Evolutionary conservation across 1,140 invertebrate genomes (phyloP), one percentile per base, ranked within the genome.

Genomic region (Solenopsis fugax): DNA sequence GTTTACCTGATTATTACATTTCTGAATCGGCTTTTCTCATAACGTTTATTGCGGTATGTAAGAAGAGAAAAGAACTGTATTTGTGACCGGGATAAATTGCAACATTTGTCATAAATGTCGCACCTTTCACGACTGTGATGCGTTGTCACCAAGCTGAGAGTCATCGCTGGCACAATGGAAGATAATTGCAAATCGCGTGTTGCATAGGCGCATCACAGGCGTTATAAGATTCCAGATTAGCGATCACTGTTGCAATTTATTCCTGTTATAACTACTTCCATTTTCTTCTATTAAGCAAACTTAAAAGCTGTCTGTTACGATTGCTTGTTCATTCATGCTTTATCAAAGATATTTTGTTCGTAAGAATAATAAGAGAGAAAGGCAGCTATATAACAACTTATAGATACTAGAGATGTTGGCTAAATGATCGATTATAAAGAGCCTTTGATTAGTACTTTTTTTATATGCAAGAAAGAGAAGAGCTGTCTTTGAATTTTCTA

Each of bases 51-150:
- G 56, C 37, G 2, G 16, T 45, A 45, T 4, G 21, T 2, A 24
- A 45, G 21, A 45, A 62, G 24, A 29, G 21, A 18, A 6, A 12
- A 58, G 37, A 62, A 56, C n/a, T 58, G 54, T 21, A 50, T 50
- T 10, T 7, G 29, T 64, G 62, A 80, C 29, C 45, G 77, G n/a
- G 48, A 67, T 80, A 67, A 67, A 13, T 80, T 80, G 77, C 60
- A 80, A 80, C 77, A 67, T 54, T 81, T 69, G 62, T 69, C 58
- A 78, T 24, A 69, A 81, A 69, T 37, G 62, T 69, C 62, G 77
- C 62, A 81, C 48, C 77, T 69, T 69, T 81, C 77, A 67, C 29
- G n/a, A 48, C 29, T 67, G 62, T 50, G 60, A 64, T 18, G 34
- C 64, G 77, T 81, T 81, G 64, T 81, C 77, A 81, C 48, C 77